phyloP scores from a whole-genome alignment of 2,888 invertebrate species.

The Sinodicranocentrus sp. region DNA sequence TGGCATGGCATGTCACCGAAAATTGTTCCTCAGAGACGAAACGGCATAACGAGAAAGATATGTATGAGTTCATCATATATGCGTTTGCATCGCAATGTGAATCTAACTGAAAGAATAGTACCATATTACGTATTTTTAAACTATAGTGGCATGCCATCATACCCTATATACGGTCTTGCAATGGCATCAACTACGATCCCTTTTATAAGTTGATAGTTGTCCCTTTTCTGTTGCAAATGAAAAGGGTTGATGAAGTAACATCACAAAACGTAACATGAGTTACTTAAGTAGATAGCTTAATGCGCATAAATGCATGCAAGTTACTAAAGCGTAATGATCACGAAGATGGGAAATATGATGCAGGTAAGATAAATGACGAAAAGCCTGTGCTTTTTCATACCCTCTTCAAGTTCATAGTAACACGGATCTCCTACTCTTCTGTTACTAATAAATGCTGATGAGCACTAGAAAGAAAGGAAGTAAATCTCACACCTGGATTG shows the following conservation, averaged over 20 bases:
- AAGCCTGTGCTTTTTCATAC: background rate
- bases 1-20: constrained; percentile 24
- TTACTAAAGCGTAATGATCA: constrained; percentile 4
- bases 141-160: no score
- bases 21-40: background rate
- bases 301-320: background rate
- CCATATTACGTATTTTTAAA: no score
- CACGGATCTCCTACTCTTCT: background rate
- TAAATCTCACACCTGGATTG: constrained; percentile 66
- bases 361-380: background rate
- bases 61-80: no score
- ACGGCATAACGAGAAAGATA: constrained; percentile 5
- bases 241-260: constrained; percentile 12
- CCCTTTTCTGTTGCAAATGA: background rate
- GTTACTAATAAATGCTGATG: constrained; percentile 8
- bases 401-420: constrained; percentile 3
- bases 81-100: no score
- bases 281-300: background rate
- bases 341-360: constrained; percentile 10
- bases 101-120: no score
- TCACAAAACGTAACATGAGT: background rate
- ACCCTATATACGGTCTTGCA: no score
- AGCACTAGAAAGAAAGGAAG: constrained; percentile 24
- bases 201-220: background rate
- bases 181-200: no score